Base-by-base conservation (phyloP, 2,888 invertebrate genomes). In the Cataglyphis cursor region DNA sequence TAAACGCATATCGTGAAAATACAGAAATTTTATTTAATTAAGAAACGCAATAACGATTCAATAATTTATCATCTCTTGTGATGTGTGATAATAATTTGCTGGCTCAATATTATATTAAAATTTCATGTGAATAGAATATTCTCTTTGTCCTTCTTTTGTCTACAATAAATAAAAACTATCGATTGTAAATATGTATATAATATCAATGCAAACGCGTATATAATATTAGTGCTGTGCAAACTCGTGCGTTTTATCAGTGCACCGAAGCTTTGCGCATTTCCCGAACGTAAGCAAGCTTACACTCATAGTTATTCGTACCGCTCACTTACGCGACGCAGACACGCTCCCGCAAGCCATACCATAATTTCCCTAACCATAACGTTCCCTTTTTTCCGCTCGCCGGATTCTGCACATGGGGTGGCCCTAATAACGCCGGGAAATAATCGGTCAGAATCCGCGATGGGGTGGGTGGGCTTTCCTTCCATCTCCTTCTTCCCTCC, bases 291-390 rank as follows among this genome's bases (percentile, higher is more conserved):
- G 15, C 31, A 4, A 76, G 70, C 54, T 54, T 54, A 15, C 28
- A 8, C 54, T 57, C 10, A 6, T 65, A 28, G 24, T 54, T 54
- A 54, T 54, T 76, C 51, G n/a, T 54, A 66, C 38, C 24, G 6
- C 9, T n/a, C 38, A 41, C 21, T 57, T 68, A 57, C 66, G 35
- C 66, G 41, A 65, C 12, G 54, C 15, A n/a, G 38, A n/a, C 18
- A n/a, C 12, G 38, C n/a, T 10, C 12, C 38, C 65, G 18, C 48
- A 64, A 66, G 6, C 18, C 68, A 28, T 76, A 68, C 78, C 70
- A 15, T 78, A 78, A 78, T 78, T 78, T 78, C 59, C 78, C 78
- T 78, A 78, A 78, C 78, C 78, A 78, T 70, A 78, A 70, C 78
- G 57, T 70, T 59, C 72, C 72, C 78, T 59, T 70, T 78, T 78